Evolutionary conservation across 2,888 invertebrate genomes (phyloP), one percentile per base, ranked within the genome.

Genomic region (Achlya flavicornis): DNA sequence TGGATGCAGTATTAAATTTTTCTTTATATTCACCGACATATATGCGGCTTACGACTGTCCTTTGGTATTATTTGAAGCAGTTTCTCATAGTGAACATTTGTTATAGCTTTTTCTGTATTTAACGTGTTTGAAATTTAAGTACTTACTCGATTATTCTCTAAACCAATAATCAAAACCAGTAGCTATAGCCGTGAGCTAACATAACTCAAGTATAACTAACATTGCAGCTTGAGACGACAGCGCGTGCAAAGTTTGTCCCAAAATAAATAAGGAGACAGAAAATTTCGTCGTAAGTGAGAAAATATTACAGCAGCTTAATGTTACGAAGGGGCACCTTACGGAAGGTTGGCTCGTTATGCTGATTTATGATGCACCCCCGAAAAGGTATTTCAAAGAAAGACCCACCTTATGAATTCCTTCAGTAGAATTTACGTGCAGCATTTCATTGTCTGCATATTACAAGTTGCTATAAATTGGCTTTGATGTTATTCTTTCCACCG

Each of bases 201-300:
- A 76, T 75, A 72, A 71, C 76, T 71, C 41, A 66, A 74, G 70
- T 77, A 76, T 79, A 75, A 80, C 76, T 81, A 80, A 73, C 73
- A 68, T 76, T 86, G 78, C 81, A 82, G 85, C 83, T 85, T 83
- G 83, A 82, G 84, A 79, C 81, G 89, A 89, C 89, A 89, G 88
- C 86, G 84, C 78, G 74, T 80, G 78, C 74, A 74, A 84, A 87
- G 86, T 83, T 86, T 80, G 71, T 74, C 77, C 78, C 70, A 77
- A 84, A 87, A 85, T 91, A 92, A 93, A 92, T 90, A 92, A 83
- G 84, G 84, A 86, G 90, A 90, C 89, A 88, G 89, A 89, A 89
- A 91, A 90, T 92, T 91, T 90, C 84, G 87, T 86, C 90, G 88
- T 91, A 92, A 93, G 92, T 91, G 92, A 92, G 92, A 90, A 93